Conservation (phyloP, 2,113 vertebrate genomes). For the Hystrix brachyura region DNA sequence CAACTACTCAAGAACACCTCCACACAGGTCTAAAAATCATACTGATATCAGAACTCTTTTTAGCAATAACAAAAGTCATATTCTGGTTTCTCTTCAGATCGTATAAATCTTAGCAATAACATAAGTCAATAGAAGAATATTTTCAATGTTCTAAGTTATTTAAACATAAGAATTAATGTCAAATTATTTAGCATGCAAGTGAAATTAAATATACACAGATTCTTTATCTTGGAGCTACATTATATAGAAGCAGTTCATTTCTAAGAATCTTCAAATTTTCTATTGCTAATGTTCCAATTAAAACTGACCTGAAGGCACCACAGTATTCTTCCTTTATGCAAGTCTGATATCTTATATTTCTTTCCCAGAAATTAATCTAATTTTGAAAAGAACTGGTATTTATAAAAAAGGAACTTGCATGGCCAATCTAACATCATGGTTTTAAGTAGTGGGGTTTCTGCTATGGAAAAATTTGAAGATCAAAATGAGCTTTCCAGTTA, state of each 20-base stretch:
- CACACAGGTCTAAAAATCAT: neutral
- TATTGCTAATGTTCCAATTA: neutral
- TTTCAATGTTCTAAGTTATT: slow-evolving; percentile 23
- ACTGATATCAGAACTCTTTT: neutral
- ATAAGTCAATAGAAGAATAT: slow-evolving; percentile 9
- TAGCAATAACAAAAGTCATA: neutral
- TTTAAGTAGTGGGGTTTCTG: neutral
- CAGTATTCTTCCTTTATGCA: slow-evolving; percentile 11
- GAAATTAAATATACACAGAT: slow-evolving; percentile 3
- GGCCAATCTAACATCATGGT: neutral
- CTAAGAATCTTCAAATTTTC: neutral
- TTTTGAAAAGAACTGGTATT: slow-evolving; percentile 54
- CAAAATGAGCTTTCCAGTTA: neutral
- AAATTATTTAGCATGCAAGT: slow-evolving; percentile 24
- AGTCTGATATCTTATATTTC: slow-evolving; percentile 7
- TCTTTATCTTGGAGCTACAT: neutral
- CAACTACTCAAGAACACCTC: neutral
- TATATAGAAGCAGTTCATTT: neutral
- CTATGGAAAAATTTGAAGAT: slow-evolving; percentile 27
- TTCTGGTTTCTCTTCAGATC: too few relatives aligned
- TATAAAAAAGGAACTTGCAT: neutral
- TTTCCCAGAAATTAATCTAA: slow-evolving; percentile 29
- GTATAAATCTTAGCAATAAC: neutral
- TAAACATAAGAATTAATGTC: neutral
- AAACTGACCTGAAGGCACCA: slow-evolving; percentile 20